Evolutionary conservation across 2,113 vertebrate species (phyloP).

Genomic region (Dicerorhinus sumatrensis): DNA sequence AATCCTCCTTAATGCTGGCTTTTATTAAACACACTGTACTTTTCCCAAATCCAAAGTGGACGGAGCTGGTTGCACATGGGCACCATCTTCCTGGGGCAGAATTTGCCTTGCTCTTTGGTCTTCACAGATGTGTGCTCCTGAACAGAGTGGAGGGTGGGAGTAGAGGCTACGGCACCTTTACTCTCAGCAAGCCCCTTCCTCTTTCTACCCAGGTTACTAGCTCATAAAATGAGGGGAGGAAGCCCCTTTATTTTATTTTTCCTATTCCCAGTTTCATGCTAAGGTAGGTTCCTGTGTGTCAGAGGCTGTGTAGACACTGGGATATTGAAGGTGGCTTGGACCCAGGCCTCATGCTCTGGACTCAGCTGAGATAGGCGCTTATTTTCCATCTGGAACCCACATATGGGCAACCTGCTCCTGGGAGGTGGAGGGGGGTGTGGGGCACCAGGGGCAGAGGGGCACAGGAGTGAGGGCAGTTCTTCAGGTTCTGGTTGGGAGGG

Average conservation of each 20-base stretch:
- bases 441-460: fast-evolving
- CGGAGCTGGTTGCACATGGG: not conserved
- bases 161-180: no score
- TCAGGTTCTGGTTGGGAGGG: not conserved
- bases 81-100: no score
- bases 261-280: no score
- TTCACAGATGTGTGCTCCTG: not conserved
- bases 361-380: not conserved
- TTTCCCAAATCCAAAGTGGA: not conserved
- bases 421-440: fast-evolving
- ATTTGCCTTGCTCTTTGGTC: not conserved
- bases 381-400: not conserved
- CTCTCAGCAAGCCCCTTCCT: not conserved
- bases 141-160: not conserved
- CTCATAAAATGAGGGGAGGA: not conserved
- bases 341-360: fast-evolving
- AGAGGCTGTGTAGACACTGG: not conserved
- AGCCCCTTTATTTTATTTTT: not conserved
- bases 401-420: not conserved
- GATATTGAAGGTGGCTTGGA: not conserved
- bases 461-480: not conserved
- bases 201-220: not conserved
- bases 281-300: not conserved
- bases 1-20: no score
- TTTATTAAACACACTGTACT: fast-evolving